Base-by-base conservation (phyloP, 2,797 vertebrate genomes). In the Mus minutoides region DNA sequence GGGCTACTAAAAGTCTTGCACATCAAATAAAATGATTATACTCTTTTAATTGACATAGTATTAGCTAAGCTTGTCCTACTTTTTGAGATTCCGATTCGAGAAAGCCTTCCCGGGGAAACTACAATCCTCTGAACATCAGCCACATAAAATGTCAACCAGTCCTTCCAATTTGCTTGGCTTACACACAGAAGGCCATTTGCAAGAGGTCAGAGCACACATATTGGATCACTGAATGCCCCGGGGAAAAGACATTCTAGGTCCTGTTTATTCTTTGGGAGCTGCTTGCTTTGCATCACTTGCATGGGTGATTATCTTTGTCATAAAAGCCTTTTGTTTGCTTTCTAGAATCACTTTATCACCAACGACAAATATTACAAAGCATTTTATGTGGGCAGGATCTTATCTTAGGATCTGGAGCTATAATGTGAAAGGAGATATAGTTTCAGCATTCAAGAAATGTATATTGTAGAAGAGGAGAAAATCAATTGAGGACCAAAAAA, bases 251-350 rank as follows among this genome's bases (percentile, higher is more conserved):
- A 90, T 87, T 92, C 79, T 96, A 78, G 86, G 91, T 95, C 71
- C 10, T 91, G 11, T 96, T 95, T 96, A 94, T 95, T 64, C 82
- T 95, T 77, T 94, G 87, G 89, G 67, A 94, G 95, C 90, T 96
- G 88, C 96, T 97, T 95, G 84, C 88, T 76, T 96, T 97, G 60
- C 88, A 95, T 97, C 97, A 97, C 97, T 96, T 97, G 95, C 95
- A 97, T 93, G 94, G 52, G 60, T 96, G 88, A 11, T 88, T 97
- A 94, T 95, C 94, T 96, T 94, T 94, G 85, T 76, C 90, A 94
- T 96, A 93, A 94, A 98, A 93, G 43, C 46, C 2, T 84, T 94
- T 96, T 96, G 95, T 96, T 97, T 97, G 88, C 88, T 96, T 97
- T 96, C 71, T 87, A 90, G 73, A 97, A 97, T 96, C 93, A 97